A percentile compares a stretch with the other conserved stretches of the same genome.
Conservation (phyloP, 2,113 vertebrate genomes). For the Dendrocopos noguchii region DNA sequence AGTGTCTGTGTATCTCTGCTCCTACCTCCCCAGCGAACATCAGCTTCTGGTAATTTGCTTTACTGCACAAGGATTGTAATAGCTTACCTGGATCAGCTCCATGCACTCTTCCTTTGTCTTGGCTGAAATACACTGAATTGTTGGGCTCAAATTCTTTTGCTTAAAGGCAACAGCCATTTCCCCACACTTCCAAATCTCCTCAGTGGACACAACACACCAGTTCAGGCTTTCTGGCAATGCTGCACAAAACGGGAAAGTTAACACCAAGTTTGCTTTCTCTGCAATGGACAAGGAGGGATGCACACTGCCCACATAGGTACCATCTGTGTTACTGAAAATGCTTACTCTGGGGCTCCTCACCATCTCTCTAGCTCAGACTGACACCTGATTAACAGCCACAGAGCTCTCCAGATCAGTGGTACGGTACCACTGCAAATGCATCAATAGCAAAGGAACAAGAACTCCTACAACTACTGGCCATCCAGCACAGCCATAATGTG, state of each 20-base stretch:
- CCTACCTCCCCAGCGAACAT: background rate
- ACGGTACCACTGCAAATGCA: background rate
- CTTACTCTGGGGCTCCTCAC: background rate
- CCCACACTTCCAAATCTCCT: conserved; percentile 89
- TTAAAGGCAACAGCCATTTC: conserved; percentile 85
- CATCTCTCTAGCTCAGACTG: background rate
- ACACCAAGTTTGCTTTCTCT: background rate
- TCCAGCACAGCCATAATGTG: background rate
- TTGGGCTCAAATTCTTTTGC: conserved; percentile 78
- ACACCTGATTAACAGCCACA: background rate
- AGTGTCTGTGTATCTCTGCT: background rate
- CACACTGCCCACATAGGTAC: background rate
- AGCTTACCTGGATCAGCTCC: conserved; percentile 86
- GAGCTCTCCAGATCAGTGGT: background rate
- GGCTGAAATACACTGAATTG: conserved; percentile 84
- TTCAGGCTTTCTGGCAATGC: conserved; percentile 80
- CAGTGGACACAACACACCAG: conserved; percentile 89
- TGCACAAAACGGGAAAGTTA: conserved; percentile 37
- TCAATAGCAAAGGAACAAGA: background rate
- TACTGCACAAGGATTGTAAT: background rate
- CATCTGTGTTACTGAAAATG: background rate
- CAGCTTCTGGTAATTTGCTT: background rate
- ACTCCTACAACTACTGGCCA: background rate
- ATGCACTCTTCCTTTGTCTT: conserved; percentile 84
- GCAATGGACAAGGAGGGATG: background rate